Percentiles rank a stretch among this genome's conserved stretches.
Evolutionary conservation across 2,797 vertebrate species (phyloP).

Genomic region (Arnoldichthys spilopterus): DNA sequence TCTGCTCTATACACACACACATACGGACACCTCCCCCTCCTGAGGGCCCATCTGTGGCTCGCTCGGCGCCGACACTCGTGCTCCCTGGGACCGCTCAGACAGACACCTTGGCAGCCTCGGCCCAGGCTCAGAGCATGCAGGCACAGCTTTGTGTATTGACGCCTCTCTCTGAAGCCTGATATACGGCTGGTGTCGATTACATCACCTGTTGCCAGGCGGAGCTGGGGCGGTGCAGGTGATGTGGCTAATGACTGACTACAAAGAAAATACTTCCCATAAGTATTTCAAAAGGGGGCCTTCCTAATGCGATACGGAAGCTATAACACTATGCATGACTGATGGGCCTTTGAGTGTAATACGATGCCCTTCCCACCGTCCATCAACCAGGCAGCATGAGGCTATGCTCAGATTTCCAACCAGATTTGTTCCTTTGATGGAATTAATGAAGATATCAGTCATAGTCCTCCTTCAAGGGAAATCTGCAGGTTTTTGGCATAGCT

Average conservation of each 20-base stretch:
- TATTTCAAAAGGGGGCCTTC: slow-evolving; percentile 18
- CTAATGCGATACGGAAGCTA: slow-evolving; percentile 30
- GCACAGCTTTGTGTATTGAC: slow-evolving; percentile 52
- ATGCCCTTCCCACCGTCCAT: slow-evolving; percentile 32
- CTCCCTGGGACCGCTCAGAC: slow-evolving; percentile 35
- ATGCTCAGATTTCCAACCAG: slow-evolving; percentile 14
- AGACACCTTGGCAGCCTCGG: slow-evolving; percentile 34
- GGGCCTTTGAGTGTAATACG: slow-evolving; percentile 33
- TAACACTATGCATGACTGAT: slow-evolving; percentile 23
- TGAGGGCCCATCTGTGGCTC: slow-evolving; percentile 35
- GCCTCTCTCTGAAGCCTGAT: slow-evolving; percentile 60
- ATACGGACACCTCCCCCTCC: slow-evolving; percentile 34
- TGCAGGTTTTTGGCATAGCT: slow-evolving; percentile 3
- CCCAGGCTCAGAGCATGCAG: slow-evolving; percentile 39
- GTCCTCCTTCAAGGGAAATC: slow-evolving; percentile 18
- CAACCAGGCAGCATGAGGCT: slow-evolving; percentile 6
- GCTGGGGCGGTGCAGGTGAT: slow-evolving; percentile 57
- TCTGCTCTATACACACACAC: slow-evolving; percentile 31
- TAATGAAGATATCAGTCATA: slow-evolving; percentile 30
- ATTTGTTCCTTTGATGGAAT: slow-evolving; percentile 26
- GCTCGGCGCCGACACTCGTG: slow-evolving; percentile 17
- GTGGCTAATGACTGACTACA: slow-evolving; percentile 41
- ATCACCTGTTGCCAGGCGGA: slow-evolving; percentile 74
- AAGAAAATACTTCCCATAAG: slow-evolving; percentile 23
- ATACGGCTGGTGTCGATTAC: slow-evolving; percentile 68